Conservation (phyloP, 2,113 vertebrate species). For the Podocnemis expansa region DNA sequence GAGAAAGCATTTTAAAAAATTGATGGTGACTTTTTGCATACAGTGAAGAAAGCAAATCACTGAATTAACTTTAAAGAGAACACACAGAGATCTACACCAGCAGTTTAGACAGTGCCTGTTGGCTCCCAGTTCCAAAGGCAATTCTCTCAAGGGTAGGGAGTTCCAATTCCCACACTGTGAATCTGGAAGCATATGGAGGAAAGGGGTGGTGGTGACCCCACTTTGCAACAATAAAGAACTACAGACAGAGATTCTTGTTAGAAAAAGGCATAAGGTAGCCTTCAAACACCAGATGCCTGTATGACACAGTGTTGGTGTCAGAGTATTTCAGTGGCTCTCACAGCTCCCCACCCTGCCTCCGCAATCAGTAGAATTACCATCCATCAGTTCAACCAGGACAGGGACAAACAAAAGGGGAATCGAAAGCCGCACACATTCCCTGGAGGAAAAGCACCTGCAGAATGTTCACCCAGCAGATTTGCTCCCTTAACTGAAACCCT, state of each 20-base stretch:
- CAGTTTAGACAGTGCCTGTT: accelerated
- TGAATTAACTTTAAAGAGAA: too few species aligned
- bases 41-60: not conserved
- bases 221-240: conserved; percentile 1
- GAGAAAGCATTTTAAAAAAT: not conserved
- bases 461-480: not conserved
- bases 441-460: not conserved
- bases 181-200: not conserved
- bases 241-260: not conserved
- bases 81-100: accelerated
- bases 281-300: conserved; percentile 20
- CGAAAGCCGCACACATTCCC: accelerated
- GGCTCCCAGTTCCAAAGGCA: not conserved
- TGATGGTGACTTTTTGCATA: not conserved
- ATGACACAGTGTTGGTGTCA: conserved; percentile 7
- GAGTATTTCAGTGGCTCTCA: conserved; percentile 17
- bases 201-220: conserved; percentile 23
- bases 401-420: conserved; percentile 39
- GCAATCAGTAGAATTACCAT: conserved; percentile 2
- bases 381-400: conserved; percentile 20
- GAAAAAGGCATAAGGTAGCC: not conserved
- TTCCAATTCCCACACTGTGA: accelerated
- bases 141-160: accelerated
- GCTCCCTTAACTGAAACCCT: not conserved
- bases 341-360: not conserved